Base-by-base conservation (phyloP, 1,140 invertebrate genomes). In the Megalonaias nervosa region DNA sequence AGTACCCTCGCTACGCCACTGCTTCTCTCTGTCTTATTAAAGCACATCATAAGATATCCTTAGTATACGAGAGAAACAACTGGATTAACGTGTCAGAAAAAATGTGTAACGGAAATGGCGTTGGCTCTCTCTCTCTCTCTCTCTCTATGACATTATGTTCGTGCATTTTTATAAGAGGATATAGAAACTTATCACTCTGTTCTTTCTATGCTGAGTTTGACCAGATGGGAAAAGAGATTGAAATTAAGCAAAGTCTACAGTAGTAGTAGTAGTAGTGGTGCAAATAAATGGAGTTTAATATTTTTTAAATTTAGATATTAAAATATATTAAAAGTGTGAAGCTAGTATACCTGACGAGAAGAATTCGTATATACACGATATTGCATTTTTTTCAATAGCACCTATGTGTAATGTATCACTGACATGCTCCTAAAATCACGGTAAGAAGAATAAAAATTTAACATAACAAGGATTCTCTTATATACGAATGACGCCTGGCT, bases 151-250 rank as follows among this genome's bases (percentile, higher is more conserved):
- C n/a, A n/a, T n/a, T 17, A 21, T 1, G 21, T 17, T 17, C 16
- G 9, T n/a, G 19, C 21, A n/a, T n/a, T n/a, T 19, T 4, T n/a
- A 62, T n/a, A 23, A 23, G 21, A 9, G 19, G 19, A n/a, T 11
- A 21, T 15, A 21, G n/a, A 14, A 67, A 89, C 89, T 90, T 85
- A 92, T 91, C 82, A 91, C 91, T 79, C 91, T 80, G 79, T 91
- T 91, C 83, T 92, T 92, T 64, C 91, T 81, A 77, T 91, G 91
- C 65, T 88, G 84, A 67, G 91, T 86, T 64, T 91, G 89, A 84
- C 91, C 91, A 78, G 89, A 91, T 68, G 91, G 90, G 26, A 89
- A 90, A 3, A 90, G 90, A 1, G 90, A 91, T 67, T 91, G 82
- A 31, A 88, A 85, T 69, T 55, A 69, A 80, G 80, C 64, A 67